Evolutionary conservation across 2,113 vertebrate species (phyloP).

Genomic region (Gasterosteus aculeatus): DNA sequence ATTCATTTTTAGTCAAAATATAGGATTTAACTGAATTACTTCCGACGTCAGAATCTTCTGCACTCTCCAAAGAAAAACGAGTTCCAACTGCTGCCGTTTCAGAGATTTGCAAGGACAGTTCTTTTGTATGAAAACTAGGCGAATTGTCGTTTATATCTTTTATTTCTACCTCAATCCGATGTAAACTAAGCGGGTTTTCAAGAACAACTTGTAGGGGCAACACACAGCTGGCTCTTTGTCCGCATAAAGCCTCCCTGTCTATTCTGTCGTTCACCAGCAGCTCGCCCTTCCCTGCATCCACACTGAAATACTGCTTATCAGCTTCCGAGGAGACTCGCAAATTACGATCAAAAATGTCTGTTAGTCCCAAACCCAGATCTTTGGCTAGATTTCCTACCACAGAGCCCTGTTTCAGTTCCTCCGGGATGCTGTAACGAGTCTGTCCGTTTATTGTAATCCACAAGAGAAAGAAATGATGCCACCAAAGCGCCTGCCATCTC

Average conservation of each 20-base stretch:
- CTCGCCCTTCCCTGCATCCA: constrained; percentile 79
- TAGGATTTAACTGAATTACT: constrained; percentile 70
- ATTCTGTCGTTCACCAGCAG: constrained; percentile 81
- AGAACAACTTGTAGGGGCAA: constrained; percentile 81
- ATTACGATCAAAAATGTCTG: constrained; percentile 77
- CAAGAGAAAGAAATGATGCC: constrained; percentile 60
- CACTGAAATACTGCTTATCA: constrained; percentile 78
- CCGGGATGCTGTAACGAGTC: constrained; percentile 76
- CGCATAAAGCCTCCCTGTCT: constrained; percentile 85
- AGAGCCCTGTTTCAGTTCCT: constrained; percentile 79
- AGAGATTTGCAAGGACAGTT: constrained; percentile 60
- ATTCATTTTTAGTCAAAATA: constrained; percentile 58
- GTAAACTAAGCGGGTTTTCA: constrained; percentile 75
- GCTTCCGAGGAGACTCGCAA: constrained; percentile 80
- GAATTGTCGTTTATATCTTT: constrained; percentile 86
- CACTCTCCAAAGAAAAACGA: constrained; percentile 63
- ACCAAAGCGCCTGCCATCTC: constrained; percentile 69
- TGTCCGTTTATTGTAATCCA: constrained; percentile 71
- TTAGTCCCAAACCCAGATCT: constrained; percentile 81
- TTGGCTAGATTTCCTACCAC: too few species aligned
- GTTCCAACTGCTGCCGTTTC: constrained; percentile 62
- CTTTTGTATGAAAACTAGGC: constrained; percentile 54
- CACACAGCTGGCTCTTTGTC: constrained; percentile 77
- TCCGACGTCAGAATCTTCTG: constrained; percentile 70
- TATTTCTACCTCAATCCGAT: constrained; percentile 83